A percentile compares a stretch with the other conserved stretches of the same genome.
phyloP scores from a whole-genome alignment of 2,888 invertebrate genomes.

The Lordiphosa andalusiaca region DNA sequence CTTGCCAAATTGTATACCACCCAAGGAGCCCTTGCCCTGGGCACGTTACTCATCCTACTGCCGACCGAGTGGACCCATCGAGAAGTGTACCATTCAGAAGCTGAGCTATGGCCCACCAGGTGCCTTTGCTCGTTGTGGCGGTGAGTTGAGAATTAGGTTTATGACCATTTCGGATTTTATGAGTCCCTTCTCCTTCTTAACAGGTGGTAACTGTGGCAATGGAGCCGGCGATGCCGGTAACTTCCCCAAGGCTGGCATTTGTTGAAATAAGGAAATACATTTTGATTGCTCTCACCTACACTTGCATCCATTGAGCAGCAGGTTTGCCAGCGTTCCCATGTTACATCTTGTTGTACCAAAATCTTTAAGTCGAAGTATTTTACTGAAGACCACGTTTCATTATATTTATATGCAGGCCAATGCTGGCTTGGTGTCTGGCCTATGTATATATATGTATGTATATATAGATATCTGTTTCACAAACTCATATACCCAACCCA shows the following conservation, averaged over 20 bases:
- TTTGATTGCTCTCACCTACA: slow-evolving; percentile 39
- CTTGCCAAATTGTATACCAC: slow-evolving; percentile 80
- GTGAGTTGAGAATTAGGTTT: slow-evolving; percentile 39
- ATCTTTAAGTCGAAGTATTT: slow-evolving; percentile 45
- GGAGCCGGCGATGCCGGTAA: slow-evolving; percentile 33
- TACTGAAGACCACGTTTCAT: neutral
- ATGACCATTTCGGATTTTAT: accelerated
- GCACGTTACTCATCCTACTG: slow-evolving; percentile 67
- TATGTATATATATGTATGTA: neutral
- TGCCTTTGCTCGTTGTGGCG: slow-evolving; percentile 77
- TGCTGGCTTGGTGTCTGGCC: no score
- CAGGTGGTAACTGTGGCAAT: slow-evolving; percentile 46
- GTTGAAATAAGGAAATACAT: slow-evolving; percentile 48
- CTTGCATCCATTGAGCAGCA: slow-evolving; percentile 3
- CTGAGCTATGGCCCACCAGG: slow-evolving; percentile 84
- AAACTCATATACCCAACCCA: neutral
- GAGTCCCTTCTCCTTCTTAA: slow-evolving; percentile 6
- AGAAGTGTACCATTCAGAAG: slow-evolving; percentile 83
- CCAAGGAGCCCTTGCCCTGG: slow-evolving; percentile 77
- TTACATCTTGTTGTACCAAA: slow-evolving; percentile 45
- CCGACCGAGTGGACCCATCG: slow-evolving; percentile 75
- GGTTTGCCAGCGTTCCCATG: slow-evolving; percentile 1
- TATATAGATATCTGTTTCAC: neutral
- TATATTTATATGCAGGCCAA: neutral
- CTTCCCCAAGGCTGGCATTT: slow-evolving; percentile 78